These are phyloP conservation scores for Drosophila eugracilis DNA, from an alignment of 1,140 invertebrate species.

Conservation along the genomic window DNA sequence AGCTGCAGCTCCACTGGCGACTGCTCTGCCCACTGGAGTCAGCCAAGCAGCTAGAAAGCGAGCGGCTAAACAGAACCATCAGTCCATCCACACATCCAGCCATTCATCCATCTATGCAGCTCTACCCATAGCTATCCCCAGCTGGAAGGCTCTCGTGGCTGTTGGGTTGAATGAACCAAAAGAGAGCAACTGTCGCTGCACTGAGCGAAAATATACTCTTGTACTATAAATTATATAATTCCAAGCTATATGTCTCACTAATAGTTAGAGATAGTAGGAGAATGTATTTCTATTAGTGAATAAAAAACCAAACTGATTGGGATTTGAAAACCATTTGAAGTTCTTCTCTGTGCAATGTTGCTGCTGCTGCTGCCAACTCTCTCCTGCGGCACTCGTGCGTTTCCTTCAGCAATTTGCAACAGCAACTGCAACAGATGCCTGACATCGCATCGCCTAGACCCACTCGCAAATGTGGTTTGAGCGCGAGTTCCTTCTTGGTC, in stretches of 20 bases:
- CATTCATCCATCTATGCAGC: slow-evolving; percentile 48
- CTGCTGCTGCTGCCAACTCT: slow-evolving; percentile 41
- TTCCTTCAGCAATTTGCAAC: slow-evolving; percentile 79
- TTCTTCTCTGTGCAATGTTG: background rate
- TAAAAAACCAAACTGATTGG: no score
- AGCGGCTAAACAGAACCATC: slow-evolving; percentile 10
- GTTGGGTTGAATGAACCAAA: slow-evolving; percentile 76
- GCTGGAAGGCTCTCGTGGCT: slow-evolving; percentile 49
- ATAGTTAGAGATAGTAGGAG: no score
- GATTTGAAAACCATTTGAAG: no score
- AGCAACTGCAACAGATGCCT: slow-evolving; percentile 71
- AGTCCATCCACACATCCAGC: slow-evolving; percentile 24
- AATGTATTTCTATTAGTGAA: no score
- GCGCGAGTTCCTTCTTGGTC: slow-evolving; percentile 73
- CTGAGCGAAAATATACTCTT: slow-evolving; percentile 14
- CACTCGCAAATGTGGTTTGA: slow-evolving; percentile 44
- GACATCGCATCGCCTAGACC: slow-evolving; percentile 60
- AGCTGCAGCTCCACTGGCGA: slow-evolving; percentile 1
- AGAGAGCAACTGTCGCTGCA: slow-evolving; percentile 60
- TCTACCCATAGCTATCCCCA: slow-evolving; percentile 47
- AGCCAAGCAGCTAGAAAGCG: slow-evolving; percentile 69
- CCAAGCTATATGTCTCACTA: no score
- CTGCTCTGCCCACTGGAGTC: slow-evolving; percentile 58
- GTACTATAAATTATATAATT: no score
- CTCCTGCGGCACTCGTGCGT: slow-evolving; percentile 76